phyloP scores from a whole-genome alignment of 2,888 invertebrate species.

The Eumerus sabulonum region DNA sequence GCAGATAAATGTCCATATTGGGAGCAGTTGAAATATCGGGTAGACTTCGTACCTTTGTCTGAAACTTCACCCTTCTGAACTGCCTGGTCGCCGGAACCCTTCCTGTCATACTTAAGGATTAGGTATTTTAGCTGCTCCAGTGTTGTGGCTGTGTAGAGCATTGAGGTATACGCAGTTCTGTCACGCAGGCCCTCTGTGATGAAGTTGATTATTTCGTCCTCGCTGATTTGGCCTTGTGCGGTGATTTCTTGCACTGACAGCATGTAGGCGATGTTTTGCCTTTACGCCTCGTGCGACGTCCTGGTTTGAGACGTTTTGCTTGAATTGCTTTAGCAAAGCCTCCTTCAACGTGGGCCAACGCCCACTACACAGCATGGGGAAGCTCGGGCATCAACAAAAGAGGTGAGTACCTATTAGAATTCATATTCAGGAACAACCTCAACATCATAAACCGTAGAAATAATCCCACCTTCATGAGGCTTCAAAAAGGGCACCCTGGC shows the following conservation, averaged over 20 bases:
- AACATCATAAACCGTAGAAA: too few relatives aligned
- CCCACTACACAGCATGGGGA: too few relatives aligned
- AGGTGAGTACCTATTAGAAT: too few relatives aligned
- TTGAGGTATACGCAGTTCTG: constrained; percentile 16
- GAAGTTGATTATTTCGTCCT: constrained; percentile 9
- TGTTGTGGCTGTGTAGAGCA: constrained; percentile 22
- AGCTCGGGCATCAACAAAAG: too few relatives aligned
- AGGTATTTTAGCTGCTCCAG: constrained; percentile 18
- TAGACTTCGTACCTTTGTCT: background rate
- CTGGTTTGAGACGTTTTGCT: constrained; percentile 17
- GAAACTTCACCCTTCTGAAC: background rate
- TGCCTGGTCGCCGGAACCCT: constrained; percentile 13
- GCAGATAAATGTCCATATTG: constrained; percentile 12
- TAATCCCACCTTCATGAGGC: too few relatives aligned
- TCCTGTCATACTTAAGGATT: constrained; percentile 14
- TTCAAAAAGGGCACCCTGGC: too few relatives aligned
- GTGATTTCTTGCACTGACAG: constrained; percentile 5
- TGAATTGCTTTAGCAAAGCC: constrained; percentile 11
- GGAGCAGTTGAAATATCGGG: constrained; percentile 17
- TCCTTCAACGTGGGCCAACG: too few relatives aligned
- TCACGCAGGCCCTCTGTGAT: constrained; percentile 11
- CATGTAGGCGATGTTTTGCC: constrained; percentile 10
- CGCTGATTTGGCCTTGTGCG: background rate
- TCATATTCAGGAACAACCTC: too few relatives aligned
- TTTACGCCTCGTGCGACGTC: constrained; percentile 14